Percentiles rank a stretch among this genome's conserved stretches.
phyloP scores from a whole-genome alignment of 2,113 vertebrate genomes.

The Pollachius pollachius region DNA sequence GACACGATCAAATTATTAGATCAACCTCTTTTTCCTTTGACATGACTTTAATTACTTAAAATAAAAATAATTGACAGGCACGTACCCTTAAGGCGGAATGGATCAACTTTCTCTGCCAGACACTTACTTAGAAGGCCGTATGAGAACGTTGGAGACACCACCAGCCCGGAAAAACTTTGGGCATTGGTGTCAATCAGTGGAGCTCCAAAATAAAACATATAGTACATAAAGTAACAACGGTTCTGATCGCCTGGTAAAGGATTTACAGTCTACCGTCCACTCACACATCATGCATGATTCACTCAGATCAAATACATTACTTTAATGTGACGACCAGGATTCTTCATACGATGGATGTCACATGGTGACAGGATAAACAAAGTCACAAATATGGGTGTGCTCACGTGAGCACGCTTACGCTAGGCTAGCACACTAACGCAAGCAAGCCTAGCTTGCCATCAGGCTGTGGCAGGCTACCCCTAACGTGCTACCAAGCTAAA shows the following conservation, averaged over 20 bases:
- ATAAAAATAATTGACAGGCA: too few relatives aligned
- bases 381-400: slow-evolving; percentile 68
- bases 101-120: too few relatives aligned
- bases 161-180: too few relatives aligned
- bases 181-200: neutral
- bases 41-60: too few relatives aligned
- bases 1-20: too few relatives aligned
- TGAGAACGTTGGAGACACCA: too few relatives aligned
- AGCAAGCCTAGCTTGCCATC: slow-evolving; percentile 7
- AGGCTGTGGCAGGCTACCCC: too few relatives aligned
- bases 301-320: slow-evolving; percentile 57
- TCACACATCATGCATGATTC: slow-evolving; percentile 73
- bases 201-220: neutral
- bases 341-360: slow-evolving; percentile 80
- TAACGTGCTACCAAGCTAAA: too few relatives aligned
- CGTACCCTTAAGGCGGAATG: too few relatives aligned
- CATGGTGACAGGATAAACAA: slow-evolving; percentile 89
- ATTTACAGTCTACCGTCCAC: slow-evolving; percentile 47
- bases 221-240: slow-evolving; percentile 23
- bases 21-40: too few relatives aligned
- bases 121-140: too few relatives aligned
- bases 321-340: slow-evolving; percentile 69
- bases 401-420: slow-evolving; percentile 47
- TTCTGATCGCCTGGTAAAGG: slow-evolving; percentile 24
- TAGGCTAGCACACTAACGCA: too few relatives aligned